Evolutionary conservation across 1,140 invertebrate genomes (phyloP).

Genomic region (Lasaia peninsularis): DNA sequence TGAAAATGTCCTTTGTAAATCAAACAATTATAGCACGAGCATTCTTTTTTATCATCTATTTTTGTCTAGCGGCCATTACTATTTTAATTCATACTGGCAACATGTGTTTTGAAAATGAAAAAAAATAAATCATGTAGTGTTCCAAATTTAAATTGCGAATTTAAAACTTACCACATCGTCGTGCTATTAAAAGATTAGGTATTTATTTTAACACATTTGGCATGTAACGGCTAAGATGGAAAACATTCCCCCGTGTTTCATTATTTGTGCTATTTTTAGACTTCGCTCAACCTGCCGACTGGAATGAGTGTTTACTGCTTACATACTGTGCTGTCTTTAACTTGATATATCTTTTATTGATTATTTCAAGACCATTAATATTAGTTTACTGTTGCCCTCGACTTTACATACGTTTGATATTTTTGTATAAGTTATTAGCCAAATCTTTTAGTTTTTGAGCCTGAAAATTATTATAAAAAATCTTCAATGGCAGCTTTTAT

Average conservation of each 20-base stretch:
- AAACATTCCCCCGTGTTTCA: constrained; percentile 75
- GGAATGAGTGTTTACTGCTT: constrained; percentile 66
- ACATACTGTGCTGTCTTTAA: constrained; percentile 66
- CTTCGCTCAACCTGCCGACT: constrained; percentile 64
- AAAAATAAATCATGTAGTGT: constrained; percentile 65
- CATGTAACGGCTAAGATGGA: constrained; percentile 71
- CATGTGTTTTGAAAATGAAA: constrained; percentile 47
- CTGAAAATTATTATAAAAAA: no score
- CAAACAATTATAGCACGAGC: constrained; percentile 5
- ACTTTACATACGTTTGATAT: no score
- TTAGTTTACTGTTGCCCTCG: no score
- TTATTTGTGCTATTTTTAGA: constrained; percentile 74
- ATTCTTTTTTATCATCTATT: constrained; percentile 9
- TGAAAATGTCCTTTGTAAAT: constrained; percentile 52
- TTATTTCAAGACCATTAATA: background rate
- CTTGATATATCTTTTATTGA: constrained; percentile 23
- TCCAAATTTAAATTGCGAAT: constrained; percentile 68
- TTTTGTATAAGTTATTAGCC: no score
- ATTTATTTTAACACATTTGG: constrained; percentile 77
- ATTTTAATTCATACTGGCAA: constrained; percentile 34
- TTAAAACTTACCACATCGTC: constrained; percentile 67
- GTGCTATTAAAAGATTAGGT: constrained; percentile 69
- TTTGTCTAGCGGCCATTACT: constrained; percentile 19
- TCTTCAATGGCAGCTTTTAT: no score
- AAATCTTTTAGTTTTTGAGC: background rate